These are phyloP conservation scores for Betta splendens DNA, from an alignment of 2,797 vertebrate genomes.

Conservation along the genomic window DNA sequence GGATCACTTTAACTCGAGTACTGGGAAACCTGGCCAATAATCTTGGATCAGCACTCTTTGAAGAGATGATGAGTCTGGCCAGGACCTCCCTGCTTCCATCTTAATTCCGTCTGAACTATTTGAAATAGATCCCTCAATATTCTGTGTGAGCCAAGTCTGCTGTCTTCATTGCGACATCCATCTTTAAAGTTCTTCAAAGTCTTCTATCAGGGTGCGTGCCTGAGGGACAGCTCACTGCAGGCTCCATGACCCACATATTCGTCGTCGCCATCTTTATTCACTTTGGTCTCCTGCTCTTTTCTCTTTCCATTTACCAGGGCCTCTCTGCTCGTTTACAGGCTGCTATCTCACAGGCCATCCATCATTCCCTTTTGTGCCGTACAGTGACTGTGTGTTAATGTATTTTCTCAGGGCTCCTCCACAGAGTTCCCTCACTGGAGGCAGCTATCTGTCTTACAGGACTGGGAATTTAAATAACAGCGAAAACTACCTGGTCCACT, in stretches of 20 bases:
- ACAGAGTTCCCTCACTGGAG: conserved; percentile 19
- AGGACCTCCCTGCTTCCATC: conserved; percentile 64
- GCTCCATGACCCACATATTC: conserved; percentile 78
- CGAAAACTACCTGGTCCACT: conserved; percentile 18
- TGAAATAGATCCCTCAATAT: conserved; percentile 66
- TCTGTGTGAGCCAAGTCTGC: conserved; percentile 68
- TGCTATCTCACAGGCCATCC: conserved; percentile 54
- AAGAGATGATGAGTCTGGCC: conserved; percentile 44
- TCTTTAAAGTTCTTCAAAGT: conserved; percentile 80
- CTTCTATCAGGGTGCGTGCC: conserved; percentile 64
- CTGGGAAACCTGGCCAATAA: conserved; percentile 43
- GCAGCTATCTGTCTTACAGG: conserved; percentile 30
- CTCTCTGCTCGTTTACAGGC: conserved; percentile 68
- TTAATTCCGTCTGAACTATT: conserved; percentile 66
- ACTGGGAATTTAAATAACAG: conserved; percentile 14
- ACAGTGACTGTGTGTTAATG: conserved; percentile 48
- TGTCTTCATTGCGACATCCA: conserved; percentile 76
- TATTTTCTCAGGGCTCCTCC: conserved; percentile 41
- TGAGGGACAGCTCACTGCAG: conserved; percentile 68
- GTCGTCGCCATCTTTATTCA: conserved; percentile 71
- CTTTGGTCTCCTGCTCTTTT: conserved; percentile 68
- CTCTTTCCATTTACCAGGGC: conserved; percentile 63
- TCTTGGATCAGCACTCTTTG: conserved; percentile 48
- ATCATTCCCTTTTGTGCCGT: conserved; percentile 54
- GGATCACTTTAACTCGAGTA: conserved; percentile 21